Base-by-base conservation (phyloP, 2,797 vertebrate species). In the Glyptemys insculpta region DNA sequence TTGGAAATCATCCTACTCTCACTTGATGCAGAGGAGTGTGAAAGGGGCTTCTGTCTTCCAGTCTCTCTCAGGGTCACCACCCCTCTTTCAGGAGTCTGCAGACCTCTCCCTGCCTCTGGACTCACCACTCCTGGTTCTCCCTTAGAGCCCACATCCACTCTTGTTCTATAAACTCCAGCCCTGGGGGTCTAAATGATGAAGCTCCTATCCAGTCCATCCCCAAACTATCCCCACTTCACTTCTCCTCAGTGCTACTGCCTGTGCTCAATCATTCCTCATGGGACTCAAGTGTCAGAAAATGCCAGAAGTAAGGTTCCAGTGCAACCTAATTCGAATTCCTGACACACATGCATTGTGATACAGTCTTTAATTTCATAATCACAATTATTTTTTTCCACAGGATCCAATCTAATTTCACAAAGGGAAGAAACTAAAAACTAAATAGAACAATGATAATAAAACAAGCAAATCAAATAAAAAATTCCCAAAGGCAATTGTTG, bases 401-500 rank as follows among this genome's bases (percentile, higher is more conserved):
- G 23, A 87, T 82, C 80, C 57, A 84, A 37, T 47, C 44, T 29
- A 12, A 29, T 29, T 76, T 76, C 41, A 6, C 74, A 89, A 37
- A 79, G 94, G 82, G n/a, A 54, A 93, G 78, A 94, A 91, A 83
- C 34, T 54, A 79, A 96, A 27, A 14, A 85, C 85, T 89, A 68
- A 47, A 15, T 2, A 85, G 81, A 83, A 37, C 65, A 95, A 87
- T 87, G 68, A 91, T 83, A 94, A 44, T 10, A 95, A 94, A 94
- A 95, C 79, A 82, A 34, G 54, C 92, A 95, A 90, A 91, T 50
- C 4, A 94, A 90, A 96, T 83, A 0, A 95, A 94, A 81, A 94
- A 91, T 53, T 88, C 79, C 79, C 54, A 87, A 92, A 91, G 65
- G 12, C 62, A 90, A 21, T 54, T 53, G 47, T 84, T 82, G 82